Conservation (phyloP, 2,888 invertebrate genomes). For the Kryphioiulus occultus region DNA sequence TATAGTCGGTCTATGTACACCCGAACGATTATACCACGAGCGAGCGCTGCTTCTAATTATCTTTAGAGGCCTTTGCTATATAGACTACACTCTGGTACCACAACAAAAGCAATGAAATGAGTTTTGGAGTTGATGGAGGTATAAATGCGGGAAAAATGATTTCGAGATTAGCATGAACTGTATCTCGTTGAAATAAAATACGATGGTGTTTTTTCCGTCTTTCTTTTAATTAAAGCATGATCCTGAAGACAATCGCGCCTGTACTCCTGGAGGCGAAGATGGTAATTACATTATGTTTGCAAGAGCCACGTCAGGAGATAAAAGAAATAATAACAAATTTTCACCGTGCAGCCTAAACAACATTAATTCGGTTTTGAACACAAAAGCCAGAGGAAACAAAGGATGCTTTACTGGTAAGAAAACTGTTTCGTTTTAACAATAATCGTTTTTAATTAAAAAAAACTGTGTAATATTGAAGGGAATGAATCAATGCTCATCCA, state of each 20-base stretch:
- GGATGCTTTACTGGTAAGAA: constrained; percentile 87
- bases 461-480: background rate
- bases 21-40: background rate
- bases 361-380: constrained; percentile 90
- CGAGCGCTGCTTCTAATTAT: constrained; percentile 15
- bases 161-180: constrained; percentile 20
- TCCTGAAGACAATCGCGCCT: constrained; percentile 76
- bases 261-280: constrained; percentile 92
- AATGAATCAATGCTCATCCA: background rate
- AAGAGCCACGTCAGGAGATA: constrained; percentile 96
- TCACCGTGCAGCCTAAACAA: constrained; percentile 91
- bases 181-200: constrained; percentile 22
- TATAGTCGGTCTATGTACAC: background rate
- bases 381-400: constrained; percentile 86
- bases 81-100: background rate
- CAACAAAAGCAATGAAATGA: constrained; percentile 12
- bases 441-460: background rate
- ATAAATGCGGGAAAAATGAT: constrained; percentile 6
- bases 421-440: background rate
- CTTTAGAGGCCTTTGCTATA: background rate
- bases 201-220: background rate
- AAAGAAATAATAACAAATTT: constrained; percentile 97
- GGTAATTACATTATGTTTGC: constrained; percentile 99
- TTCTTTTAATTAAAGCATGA: constrained; percentile 77
- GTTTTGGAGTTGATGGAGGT: constrained; percentile 29